Evolutionary conservation across 2,797 vertebrate species (phyloP).

Genomic region (Carapus acus): DNA sequence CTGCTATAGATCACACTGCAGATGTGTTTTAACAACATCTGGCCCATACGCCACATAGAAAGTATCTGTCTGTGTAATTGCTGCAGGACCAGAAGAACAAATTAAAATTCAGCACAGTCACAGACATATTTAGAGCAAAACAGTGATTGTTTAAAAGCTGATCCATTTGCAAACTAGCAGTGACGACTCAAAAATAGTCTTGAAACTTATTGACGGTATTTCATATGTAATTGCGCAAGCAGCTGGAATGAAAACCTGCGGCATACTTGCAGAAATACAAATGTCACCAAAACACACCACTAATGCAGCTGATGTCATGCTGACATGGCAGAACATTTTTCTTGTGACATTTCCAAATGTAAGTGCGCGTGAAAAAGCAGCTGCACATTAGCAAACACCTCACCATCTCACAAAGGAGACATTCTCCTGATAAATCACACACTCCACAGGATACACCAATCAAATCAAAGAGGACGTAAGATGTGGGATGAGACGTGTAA

Average conservation of each 20-base stretch:
- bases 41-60: constrained; percentile 26
- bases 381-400: not conserved
- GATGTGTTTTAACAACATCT: constrained; percentile 33
- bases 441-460: not conserved
- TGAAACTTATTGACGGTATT: constrained; percentile 8
- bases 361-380: constrained; percentile 1
- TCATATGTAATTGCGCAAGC: constrained; percentile 16
- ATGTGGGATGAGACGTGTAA: constrained; percentile 3
- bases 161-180: constrained; percentile 45
- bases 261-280: constrained; percentile 28
- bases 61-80: constrained; percentile 14
- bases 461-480: not conserved
- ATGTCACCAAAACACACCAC: not conserved
- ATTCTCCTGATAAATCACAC: not conserved
- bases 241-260: constrained; percentile 5
- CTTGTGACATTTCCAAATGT: no score
- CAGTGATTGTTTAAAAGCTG: constrained; percentile 32
- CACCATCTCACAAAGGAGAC: not conserved
- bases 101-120: constrained; percentile 24
- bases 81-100: constrained; percentile 43
- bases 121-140: constrained; percentile 13
- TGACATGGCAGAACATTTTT: not conserved
- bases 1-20: constrained; percentile 24
- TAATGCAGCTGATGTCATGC: not conserved
- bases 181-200: constrained; percentile 17